Evolutionary conservation across 53 echinoderm and acorn worm species (phyloP), one percentile per base, ranked within the genome.

Genomic region (Astropecten irregularis): DNA sequence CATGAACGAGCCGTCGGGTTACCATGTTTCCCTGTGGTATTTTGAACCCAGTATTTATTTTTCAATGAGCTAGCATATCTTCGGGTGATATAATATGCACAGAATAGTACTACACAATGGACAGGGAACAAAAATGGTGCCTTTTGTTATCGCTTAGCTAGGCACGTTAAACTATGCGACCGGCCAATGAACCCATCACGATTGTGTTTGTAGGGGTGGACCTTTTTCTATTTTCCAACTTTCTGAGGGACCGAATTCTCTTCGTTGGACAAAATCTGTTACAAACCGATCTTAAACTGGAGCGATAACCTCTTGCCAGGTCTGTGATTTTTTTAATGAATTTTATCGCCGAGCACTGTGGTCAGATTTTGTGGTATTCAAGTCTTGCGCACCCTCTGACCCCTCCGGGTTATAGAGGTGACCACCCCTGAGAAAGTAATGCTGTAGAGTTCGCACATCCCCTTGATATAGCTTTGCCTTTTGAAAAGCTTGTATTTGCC

Each of bases 91-190:
- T 62, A 32, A n/a, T 62, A 9, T 31, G 62, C 31, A 21, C 79
- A 1, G 60, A 42, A 11, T 9, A 62, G 79, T 48, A 32, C 22
- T 36, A 28, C 33, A 79, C 47, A 47, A 79, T 46, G 20, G 61
- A 20, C 11, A n/a, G 26, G 21, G 26, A 56, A 22, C 9, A 57
- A 54, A 74, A 74, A 53, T 39, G 11, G 26, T 28, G 38, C 26
- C 79, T 79, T 79, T 79, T 79, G 62, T 79, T 79, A 61, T 79
- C 79, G 42, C 40, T 47, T 61, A 8, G 79, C 31, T 79, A 11
- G 61, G 62, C 79, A 62, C 33, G 62, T 79, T 79, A 62, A 79
- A 79, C 79, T 79, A 79, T 79, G 79, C 79, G 62, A 79, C 79
- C 62, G 79, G 79, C 79, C 79, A 79, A 19, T 79, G 79, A 79